Conservation (phyloP, 2,888 invertebrate genomes). For the Anticlea derivata region DNA sequence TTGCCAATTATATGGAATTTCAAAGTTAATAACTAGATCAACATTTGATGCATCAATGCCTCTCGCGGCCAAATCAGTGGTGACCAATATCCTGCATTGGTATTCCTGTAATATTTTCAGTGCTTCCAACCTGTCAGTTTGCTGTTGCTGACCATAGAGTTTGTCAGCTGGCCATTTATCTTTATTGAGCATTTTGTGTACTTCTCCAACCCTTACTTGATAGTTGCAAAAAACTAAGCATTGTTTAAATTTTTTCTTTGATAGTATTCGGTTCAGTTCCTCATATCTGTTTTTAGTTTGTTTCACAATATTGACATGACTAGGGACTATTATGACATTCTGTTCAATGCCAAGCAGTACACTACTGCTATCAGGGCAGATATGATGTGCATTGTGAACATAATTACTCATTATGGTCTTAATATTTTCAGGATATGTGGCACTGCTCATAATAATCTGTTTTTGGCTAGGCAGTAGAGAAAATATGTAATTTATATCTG, state of each 20-base stretch:
- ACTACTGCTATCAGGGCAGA: constrained; percentile 86
- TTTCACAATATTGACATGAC: constrained; percentile 85
- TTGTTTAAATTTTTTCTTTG: constrained; percentile 91
- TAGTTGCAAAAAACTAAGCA: constrained; percentile 96
- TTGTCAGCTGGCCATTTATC: constrained; percentile 91
- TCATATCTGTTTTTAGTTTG: constrained; percentile 87
- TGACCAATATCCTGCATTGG: constrained; percentile 92
- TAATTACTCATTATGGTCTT: constrained; percentile 88
- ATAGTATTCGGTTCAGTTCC: constrained; percentile 87
- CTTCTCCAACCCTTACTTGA: constrained; percentile 91
- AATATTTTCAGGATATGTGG: constrained; percentile 93
- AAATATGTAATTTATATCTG: constrained; percentile 91
- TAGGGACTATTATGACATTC: constrained; percentile 86
- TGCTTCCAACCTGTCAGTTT: constrained; percentile 89
- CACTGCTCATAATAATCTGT: constrained; percentile 96
- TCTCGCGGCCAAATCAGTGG: constrained; percentile 95
- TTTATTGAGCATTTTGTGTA: constrained; percentile 87
- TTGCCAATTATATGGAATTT: constrained; percentile 90
- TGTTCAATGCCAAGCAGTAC: constrained; percentile 93
- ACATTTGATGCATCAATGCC: constrained; percentile 98
- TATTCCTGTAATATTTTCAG: constrained; percentile 91
- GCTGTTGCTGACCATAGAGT: constrained; percentile 91
- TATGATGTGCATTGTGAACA: constrained; percentile 90
- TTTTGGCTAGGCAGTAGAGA: constrained; percentile 88
- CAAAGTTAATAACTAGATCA: constrained; percentile 96